Percentiles rank a stretch among this genome's conserved stretches.
Conservation (phyloP, 2,797 vertebrate genomes). For the Sebastes trivittatus region DNA sequence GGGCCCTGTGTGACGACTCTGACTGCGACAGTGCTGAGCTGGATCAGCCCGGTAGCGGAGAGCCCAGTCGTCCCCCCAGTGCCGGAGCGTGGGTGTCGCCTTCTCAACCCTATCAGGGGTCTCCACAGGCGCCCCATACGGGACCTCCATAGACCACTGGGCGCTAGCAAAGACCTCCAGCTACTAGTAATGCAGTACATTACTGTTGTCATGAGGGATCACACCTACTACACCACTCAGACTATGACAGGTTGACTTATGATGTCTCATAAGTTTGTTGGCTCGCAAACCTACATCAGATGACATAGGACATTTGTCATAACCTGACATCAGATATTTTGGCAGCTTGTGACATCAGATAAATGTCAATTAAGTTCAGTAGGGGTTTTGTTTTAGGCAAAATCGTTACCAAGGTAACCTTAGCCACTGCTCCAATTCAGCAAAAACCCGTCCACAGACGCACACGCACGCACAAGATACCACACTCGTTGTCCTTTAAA, state of each 20-base stretch:
- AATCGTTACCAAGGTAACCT: constrained; percentile 66
- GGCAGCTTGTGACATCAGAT: constrained; percentile 78
- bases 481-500: constrained; percentile 71
- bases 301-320: constrained; percentile 69
- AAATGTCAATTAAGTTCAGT: constrained; percentile 66
- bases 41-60: constrained; percentile 90
- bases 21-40: constrained; percentile 94
- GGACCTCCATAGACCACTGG: constrained; percentile 69
- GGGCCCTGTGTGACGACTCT: constrained; percentile 87
- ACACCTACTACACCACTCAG: constrained; percentile 62
- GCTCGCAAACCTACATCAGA: constrained; percentile 61
- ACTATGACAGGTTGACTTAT: constrained; percentile 69
- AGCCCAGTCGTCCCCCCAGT: constrained; percentile 87
- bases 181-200: constrained; percentile 70
- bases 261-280: constrained; percentile 69
- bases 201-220: constrained; percentile 71
- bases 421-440: constrained; percentile 69
- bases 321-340: constrained; percentile 71
- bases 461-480: constrained; percentile 70
- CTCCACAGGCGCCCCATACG: constrained; percentile 62
- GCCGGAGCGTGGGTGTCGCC: constrained; percentile 81
- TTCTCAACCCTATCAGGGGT: constrained; percentile 66
- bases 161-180: constrained; percentile 53
- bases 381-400: constrained; percentile 58
- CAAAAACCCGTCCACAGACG: constrained; percentile 72